Base-by-base conservation (phyloP, 2,113 vertebrate species). In the Microtus ochrogaster region DNA sequence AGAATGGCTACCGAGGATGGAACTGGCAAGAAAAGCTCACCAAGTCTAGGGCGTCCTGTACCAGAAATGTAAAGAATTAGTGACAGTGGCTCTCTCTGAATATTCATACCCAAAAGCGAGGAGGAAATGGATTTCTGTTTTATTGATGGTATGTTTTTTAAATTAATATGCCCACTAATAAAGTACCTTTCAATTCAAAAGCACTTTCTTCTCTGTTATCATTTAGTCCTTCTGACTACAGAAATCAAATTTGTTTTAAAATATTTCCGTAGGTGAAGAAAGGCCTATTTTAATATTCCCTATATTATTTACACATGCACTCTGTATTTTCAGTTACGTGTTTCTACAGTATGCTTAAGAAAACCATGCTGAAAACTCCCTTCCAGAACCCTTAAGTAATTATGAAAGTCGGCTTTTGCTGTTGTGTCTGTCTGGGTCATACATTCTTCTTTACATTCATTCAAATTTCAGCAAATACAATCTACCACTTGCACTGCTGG, bases 21-120 rank as follows among this genome's bases (percentile, higher is more conserved):
- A 93, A 73, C 77, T 47, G 0, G 0, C 12, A 86, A 95, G 73
- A 97, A 65, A 68, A 52, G 92, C 6, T 94, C 55, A 47, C 89
- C 74, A 96, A 92, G 90, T 91, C 91, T 47, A 58, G 28, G n/a
- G 97, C 92, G 96, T 97, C 95, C 76, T 97, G 89, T 55, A 93
- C 81, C 41, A 77, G 83, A 96, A 96, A 94, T 96, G 90, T 52
- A 97, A 97, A 47, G 89, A 91, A 96, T 91, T 94, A 73, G 93
- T 96, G 90, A 91, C 44, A 78, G 66, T 93, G 87, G 52, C 58
- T 85, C 78, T 90, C 81, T 65, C 10, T 90, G 52, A 89, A 9
- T 96, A 76, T 91, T 97, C 58, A 95, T 89, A 21, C 14, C 95
- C 24, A 97, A 97, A 82, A 90, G 61, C 21, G 97, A 81, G 33